A percentile compares a stretch with the other conserved stretches of the same genome.
Conservation (phyloP, 1,140 invertebrate genomes). For the Cotesia glomerata region DNA sequence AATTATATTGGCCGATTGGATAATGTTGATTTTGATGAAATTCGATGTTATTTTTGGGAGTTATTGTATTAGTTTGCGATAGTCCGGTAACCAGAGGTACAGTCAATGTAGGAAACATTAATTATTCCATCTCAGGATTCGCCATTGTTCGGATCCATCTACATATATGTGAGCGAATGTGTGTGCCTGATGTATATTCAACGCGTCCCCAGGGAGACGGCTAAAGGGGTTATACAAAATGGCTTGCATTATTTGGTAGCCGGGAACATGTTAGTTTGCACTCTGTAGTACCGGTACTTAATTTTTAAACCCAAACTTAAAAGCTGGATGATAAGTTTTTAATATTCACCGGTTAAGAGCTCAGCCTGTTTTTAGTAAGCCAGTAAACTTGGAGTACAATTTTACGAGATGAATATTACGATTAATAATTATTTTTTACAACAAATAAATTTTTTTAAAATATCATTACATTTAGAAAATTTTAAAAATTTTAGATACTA, state of each 20-base stretch:
- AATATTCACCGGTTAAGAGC: too few species aligned
- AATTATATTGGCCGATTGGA: background rate
- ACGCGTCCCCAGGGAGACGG: constrained; percentile 5
- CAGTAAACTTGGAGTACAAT: too few species aligned
- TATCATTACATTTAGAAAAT: too few species aligned
- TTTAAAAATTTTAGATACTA: too few species aligned
- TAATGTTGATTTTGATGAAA: too few species aligned
- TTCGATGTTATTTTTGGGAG: too few species aligned
- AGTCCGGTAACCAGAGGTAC: constrained; percentile 2
- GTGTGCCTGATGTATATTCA: constrained; percentile 11
- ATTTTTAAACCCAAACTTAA: background rate
- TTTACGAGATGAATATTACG: too few species aligned
- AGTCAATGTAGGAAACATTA: constrained; percentile 21
- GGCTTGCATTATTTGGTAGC: constrained; percentile 8
- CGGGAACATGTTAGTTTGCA: background rate
- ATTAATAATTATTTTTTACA: too few species aligned
- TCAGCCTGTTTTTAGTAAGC: too few species aligned
- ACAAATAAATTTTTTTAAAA: too few species aligned
- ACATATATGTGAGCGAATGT: too few species aligned
- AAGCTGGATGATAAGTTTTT: too few species aligned
- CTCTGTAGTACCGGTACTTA: background rate
- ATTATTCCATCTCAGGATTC: constrained; percentile 22
- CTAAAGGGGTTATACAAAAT: constrained; percentile 11
- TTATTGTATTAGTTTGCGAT: background rate
- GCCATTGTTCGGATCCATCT: constrained; percentile 13